These are phyloP conservation scores for Trichomycterus rosablanca DNA, from an alignment of 2,113 vertebrate species.

Conservation along the genomic window DNA sequence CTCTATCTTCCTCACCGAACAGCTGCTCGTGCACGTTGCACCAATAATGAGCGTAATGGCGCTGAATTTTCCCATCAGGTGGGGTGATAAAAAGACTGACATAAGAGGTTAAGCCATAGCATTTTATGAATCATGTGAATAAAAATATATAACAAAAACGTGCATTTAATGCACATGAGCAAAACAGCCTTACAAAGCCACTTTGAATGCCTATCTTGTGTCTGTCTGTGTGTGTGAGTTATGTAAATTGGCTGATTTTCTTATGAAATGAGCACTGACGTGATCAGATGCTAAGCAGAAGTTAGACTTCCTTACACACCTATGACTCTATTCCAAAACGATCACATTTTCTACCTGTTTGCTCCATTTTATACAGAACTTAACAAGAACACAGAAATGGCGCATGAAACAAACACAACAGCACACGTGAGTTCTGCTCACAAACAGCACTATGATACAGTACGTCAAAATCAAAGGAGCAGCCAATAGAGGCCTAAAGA, in stretches of 20 bases:
- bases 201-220: conserved; percentile 40
- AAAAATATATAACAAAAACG: no score
- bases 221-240: conserved; percentile 13
- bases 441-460: no score
- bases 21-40: conserved; percentile 9
- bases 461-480: no score
- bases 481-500: no score
- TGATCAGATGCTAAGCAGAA: conserved; percentile 15
- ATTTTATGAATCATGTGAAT: background rate
- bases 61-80: conserved; percentile 8
- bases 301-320: background rate
- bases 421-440: no score
- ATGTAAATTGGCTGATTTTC: conserved; percentile 47
- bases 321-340: no score
- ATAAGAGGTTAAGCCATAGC: background rate
- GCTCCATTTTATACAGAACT: no score
- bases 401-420: no score
- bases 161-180: no score
- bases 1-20: conserved; percentile 12
- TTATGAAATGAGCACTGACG: conserved; percentile 40
- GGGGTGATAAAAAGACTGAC: background rate
- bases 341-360: no score
- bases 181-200: background rate
- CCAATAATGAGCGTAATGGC: conserved; percentile 4
- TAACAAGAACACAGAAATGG: no score